phyloP scores from a whole-genome alignment of 92 coral and sea anemone genomes.

The Bergia sp. region DNA sequence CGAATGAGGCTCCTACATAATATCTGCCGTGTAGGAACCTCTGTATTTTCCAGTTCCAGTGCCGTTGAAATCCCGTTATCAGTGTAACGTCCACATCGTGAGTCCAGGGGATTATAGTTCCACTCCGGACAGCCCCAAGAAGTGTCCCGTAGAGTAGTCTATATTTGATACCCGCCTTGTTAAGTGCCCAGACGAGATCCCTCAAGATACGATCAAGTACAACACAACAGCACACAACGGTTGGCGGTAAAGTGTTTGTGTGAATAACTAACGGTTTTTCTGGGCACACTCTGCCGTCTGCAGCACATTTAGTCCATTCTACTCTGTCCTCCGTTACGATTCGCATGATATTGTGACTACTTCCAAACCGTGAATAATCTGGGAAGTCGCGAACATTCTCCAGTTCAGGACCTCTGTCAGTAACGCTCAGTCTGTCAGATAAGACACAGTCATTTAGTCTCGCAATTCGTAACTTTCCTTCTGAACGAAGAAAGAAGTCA shows the following conservation, averaged over 20 bases:
- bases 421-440: slow-evolving; percentile 37
- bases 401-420: slow-evolving; percentile 55
- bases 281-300: slow-evolving; percentile 59
- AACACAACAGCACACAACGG: slow-evolving; percentile 65
- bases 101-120: slow-evolving; percentile 71
- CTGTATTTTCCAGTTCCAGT: slow-evolving; percentile 32
- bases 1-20: slow-evolving; percentile 45
- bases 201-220: slow-evolving; percentile 56
- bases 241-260: slow-evolving; percentile 51
- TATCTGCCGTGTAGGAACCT: not conserved
- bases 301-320: slow-evolving; percentile 73
- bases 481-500: slow-evolving; percentile 69
- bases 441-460: slow-evolving; percentile 57
- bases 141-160: slow-evolving; percentile 64
- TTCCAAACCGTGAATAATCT: slow-evolving; percentile 59
- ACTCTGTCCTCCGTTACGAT: slow-evolving; percentile 61
- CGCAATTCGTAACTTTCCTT: slow-evolving; percentile 56
- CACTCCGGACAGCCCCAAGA: slow-evolving; percentile 64
- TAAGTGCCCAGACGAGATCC: slow-evolving; percentile 53
- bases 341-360: slow-evolving; percentile 55
- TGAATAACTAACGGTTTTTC: slow-evolving; percentile 59
- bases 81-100: slow-evolving; percentile 61
- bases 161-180: slow-evolving; percentile 48
- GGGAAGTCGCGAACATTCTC: slow-evolving; percentile 53
- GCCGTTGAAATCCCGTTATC: not conserved